Conservation (phyloP, 2,888 invertebrate species). For the Anorthoa munda region DNA sequence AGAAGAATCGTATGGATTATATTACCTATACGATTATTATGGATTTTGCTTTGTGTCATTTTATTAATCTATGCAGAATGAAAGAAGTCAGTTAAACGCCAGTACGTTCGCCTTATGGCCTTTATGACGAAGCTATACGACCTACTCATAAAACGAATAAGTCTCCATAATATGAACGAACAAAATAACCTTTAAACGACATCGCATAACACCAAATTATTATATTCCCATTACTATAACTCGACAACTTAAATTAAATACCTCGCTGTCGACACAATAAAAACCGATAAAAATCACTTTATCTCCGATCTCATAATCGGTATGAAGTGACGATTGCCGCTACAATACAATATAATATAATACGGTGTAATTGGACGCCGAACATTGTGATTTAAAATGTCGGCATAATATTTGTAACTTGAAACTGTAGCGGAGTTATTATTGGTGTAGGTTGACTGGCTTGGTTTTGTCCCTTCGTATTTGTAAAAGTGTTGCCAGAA, state of each 20-base stretch:
- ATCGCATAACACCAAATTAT: slow-evolving; percentile 33
- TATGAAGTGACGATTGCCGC: slow-evolving; percentile 63
- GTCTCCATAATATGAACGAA: not conserved
- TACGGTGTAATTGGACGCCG: slow-evolving; percentile 55
- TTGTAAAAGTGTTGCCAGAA: not conserved
- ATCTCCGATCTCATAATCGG: slow-evolving; percentile 59
- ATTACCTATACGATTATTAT: too few species aligned
- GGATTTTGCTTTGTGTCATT: too few species aligned
- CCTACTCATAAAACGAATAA: slow-evolving; percentile 33
- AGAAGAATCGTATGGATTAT: too few species aligned
- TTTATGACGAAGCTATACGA: not conserved
- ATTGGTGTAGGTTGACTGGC: slow-evolving; percentile 41
- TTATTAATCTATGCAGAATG: too few species aligned
- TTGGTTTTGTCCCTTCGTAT: slow-evolving; percentile 19
- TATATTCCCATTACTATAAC: slow-evolving; percentile 59
- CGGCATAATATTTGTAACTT: slow-evolving; percentile 74
- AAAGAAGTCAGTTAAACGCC: too few species aligned
- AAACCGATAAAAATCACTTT: slow-evolving; percentile 64
- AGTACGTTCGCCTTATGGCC: slow-evolving; percentile 1
- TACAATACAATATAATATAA: slow-evolving; percentile 51
- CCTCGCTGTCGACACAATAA: slow-evolving; percentile 37
- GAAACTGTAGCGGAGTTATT: slow-evolving; percentile 60
- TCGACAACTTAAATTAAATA: slow-evolving; percentile 47
- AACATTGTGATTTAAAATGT: slow-evolving; percentile 58
- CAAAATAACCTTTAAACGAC: slow-evolving; percentile 34